Conservation (phyloP, 2,888 invertebrate species). For the Sinhomidia bicolor region DNA sequence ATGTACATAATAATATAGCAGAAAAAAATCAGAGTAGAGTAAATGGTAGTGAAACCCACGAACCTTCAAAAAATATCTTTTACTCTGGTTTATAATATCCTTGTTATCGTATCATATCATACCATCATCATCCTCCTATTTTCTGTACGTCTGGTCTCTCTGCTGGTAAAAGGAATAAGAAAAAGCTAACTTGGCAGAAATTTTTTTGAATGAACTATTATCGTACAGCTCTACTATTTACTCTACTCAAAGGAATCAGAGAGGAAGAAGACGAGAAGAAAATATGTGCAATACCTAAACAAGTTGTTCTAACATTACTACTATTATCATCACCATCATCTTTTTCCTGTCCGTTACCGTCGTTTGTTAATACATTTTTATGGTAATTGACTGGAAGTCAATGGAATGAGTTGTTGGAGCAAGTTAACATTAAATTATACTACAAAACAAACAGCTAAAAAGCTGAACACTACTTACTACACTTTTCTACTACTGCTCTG, state of each 20-base stretch:
- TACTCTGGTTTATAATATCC: slow-evolving; percentile 1
- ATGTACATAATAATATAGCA: neutral
- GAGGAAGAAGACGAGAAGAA: neutral
- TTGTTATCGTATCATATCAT: neutral
- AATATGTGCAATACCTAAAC: slow-evolving; percentile 5
- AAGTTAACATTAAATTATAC: neutral
- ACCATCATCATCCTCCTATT: no score
- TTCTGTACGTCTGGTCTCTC: slow-evolving; percentile 6
- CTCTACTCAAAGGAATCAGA: neutral
- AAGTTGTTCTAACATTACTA: neutral
- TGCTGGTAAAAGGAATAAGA: neutral
- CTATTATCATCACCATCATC: neutral
- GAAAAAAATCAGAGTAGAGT: slow-evolving; percentile 50
- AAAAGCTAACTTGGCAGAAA: neutral
- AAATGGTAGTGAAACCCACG: slow-evolving; percentile 60
- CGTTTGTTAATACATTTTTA: neutral
- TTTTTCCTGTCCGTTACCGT: slow-evolving; percentile 12
- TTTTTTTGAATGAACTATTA: slow-evolving; percentile 49
- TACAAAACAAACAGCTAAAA: neutral
- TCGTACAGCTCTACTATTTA: no score
- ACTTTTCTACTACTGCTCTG: neutral
- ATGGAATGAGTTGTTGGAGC: neutral
- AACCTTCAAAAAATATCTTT: slow-evolving; percentile 63
- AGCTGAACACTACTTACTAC: no score
- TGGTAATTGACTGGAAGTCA: slow-evolving; percentile 31